These are phyloP conservation scores for Toxostoma redivivum DNA, from an alignment of 2,113 vertebrate species.

Conservation along the genomic window DNA sequence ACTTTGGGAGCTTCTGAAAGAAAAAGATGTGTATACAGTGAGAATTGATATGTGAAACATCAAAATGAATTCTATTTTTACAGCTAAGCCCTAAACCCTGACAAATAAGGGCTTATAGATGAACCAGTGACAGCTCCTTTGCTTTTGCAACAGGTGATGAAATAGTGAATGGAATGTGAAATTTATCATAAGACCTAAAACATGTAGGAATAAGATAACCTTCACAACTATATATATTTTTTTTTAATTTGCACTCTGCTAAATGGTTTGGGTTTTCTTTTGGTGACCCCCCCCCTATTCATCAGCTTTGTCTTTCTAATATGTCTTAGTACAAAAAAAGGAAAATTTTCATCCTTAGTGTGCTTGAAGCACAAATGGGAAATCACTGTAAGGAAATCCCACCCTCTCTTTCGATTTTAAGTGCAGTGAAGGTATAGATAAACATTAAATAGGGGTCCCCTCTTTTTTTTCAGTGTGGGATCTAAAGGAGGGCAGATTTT, in stretches of 20 bases:
- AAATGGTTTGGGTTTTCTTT: neutral
- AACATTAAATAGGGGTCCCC: slow-evolving; percentile 60
- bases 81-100: slow-evolving; percentile 13
- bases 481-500: slow-evolving; percentile 61
- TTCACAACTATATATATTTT: neutral
- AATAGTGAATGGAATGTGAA: slow-evolving; percentile 3
- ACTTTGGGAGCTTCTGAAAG: neutral
- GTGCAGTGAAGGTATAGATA: slow-evolving; percentile 54
- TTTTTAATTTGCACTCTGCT: neutral
- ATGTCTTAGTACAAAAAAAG: neutral
- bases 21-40: neutral
- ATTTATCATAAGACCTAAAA: slow-evolving; percentile 23
- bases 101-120: slow-evolving; percentile 22
- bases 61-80: slow-evolving; percentile 29
- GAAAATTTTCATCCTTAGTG: neutral
- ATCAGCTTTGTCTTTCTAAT: neutral
- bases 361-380: slow-evolving; percentile 38
- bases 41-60: slow-evolving; percentile 32
- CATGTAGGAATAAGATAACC: neutral
- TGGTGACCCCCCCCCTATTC: neutral
- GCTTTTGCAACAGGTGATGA: slow-evolving; percentile 8
- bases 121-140: slow-evolving; percentile 3
- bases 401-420: slow-evolving; percentile 27
- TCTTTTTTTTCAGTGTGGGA: slow-evolving; percentile 32
- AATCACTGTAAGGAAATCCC: slow-evolving; percentile 41